Evolutionary conservation across 2,888 invertebrate species (phyloP).

Genomic region (Drosophila diplacantha): DNA sequence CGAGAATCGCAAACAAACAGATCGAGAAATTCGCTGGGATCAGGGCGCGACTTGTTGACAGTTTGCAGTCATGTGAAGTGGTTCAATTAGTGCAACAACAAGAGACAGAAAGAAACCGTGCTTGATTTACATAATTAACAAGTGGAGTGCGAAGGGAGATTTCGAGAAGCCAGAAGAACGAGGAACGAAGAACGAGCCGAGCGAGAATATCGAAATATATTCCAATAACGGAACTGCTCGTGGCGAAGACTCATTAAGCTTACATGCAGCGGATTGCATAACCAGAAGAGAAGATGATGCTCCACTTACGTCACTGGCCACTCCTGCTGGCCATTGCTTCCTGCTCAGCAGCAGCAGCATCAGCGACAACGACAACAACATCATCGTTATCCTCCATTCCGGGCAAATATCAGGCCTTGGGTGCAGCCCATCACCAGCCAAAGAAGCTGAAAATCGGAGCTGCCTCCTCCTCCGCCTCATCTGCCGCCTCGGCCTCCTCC

Average conservation of each 20-base stretch:
- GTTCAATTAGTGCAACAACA: slow-evolving; percentile 36
- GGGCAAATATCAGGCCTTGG: slow-evolving; percentile 75
- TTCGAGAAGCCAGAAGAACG: slow-evolving; percentile 2
- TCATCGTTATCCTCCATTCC: slow-evolving; percentile 62
- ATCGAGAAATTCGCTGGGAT: slow-evolving; percentile 34
- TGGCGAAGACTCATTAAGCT: slow-evolving; percentile 50
- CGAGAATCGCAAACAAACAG: slow-evolving; percentile 32
- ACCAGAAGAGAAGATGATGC: slow-evolving; percentile 65
- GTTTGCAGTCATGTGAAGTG: slow-evolving; percentile 59
- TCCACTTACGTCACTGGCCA: slow-evolving; percentile 72
- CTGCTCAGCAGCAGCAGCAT: slow-evolving; percentile 58
- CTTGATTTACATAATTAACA: slow-evolving; percentile 69
- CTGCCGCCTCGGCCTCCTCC: not conserved
- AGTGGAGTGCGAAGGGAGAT: slow-evolving; percentile 39
- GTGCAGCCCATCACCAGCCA: slow-evolving; percentile 53
- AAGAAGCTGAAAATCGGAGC: slow-evolving; percentile 55
- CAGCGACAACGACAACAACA: slow-evolving; percentile 27
- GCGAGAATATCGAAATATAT: slow-evolving; percentile 34
- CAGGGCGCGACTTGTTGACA: slow-evolving; percentile 69
- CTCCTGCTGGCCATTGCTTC: slow-evolving; percentile 72
- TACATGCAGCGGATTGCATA: slow-evolving; percentile 57
- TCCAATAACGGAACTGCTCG: slow-evolving; percentile 43
- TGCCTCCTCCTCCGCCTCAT: slow-evolving; percentile 13
- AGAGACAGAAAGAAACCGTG: slow-evolving; percentile 26
- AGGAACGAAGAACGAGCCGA: slow-evolving; percentile 16